Evolutionary conservation across 2,888 invertebrate species (phyloP), one percentile per base, ranked within the genome.

Genomic region (Petrolisthes cinctipes): DNA sequence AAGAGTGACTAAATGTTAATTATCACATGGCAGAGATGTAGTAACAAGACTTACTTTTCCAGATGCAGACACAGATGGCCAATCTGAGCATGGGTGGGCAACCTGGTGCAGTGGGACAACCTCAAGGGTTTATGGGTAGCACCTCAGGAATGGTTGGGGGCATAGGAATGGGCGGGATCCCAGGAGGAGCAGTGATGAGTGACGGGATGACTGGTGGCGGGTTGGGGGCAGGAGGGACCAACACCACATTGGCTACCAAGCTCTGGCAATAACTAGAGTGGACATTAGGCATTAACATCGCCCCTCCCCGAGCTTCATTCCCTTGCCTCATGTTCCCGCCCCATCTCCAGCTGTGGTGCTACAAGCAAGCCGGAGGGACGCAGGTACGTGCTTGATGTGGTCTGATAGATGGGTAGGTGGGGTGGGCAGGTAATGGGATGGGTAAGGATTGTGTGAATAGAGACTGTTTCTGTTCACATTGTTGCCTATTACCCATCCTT

Each of bases 1-100:
- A 37, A 37, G 0, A 37, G 37, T 37, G 37, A 37, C 37, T 37
- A 37, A 37, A 0, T 37, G 37, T 37, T 37, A 37, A 37, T 37
- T 37, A 37, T 0, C 37, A 37, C 37, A 37, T 37, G 37, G 37
- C 37, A 37, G 37, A 37, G 37, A 37, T 37, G 37, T 37, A 37
- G 37, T 37, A 37, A 37, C 37, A 37, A 37, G 37, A 37, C 37
- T 11, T 68, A 6, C 7, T n/a, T 51, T 71, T 71, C 68, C 86
- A 86, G 86, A 86, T 86, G 78, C 86, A 86, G 68, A 82, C 86
- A 4, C 86, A 86, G 82, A 82, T 86, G 82, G 82, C 86, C 20
- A 73, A 75, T 37, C 66, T 86, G 75, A 86, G n/a, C 61, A 86
- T 86, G n/a, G 78, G 78, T 56, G 82, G 78, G 4, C 86, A 86